A percentile compares a stretch with the other conserved stretches of the same genome.
Conservation (phyloP, 2,797 vertebrate genomes). For the Etheostoma nigrum region DNA sequence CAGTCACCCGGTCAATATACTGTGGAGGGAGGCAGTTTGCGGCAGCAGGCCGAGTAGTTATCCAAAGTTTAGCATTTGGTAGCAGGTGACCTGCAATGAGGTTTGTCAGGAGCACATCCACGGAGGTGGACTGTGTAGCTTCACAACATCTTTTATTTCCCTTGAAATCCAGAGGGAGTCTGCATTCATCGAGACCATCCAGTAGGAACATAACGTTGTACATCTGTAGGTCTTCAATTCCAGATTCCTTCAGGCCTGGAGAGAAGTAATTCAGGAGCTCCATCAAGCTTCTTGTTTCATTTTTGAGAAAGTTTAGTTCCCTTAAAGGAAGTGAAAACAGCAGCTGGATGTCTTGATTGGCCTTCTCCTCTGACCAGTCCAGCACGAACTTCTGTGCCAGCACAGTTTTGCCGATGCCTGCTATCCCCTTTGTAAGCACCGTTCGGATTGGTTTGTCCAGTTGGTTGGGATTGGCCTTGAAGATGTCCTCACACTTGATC, state of each 20-base stretch:
- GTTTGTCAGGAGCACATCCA: constrained; percentile 39
- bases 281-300: no score
- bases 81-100: constrained; percentile 46
- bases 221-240: constrained; percentile 14
- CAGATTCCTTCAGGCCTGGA: constrained; percentile 33
- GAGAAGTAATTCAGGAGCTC: constrained; percentile 34
- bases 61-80: constrained; percentile 35
- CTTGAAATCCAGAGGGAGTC: constrained; percentile 41
- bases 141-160: no score
- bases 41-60: constrained; percentile 48
- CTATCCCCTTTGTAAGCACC: constrained; percentile 37
- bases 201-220: constrained; percentile 45
- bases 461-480: neutral
- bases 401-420: constrained; percentile 53
- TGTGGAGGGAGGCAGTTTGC: neutral
- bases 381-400: constrained; percentile 39
- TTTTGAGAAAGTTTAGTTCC: no score
- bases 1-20: constrained; percentile 35
- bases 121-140: neutral
- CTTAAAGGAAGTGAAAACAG: no score
- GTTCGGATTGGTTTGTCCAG: neutral
- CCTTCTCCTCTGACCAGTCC: constrained; percentile 38
- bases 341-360: constrained; percentile 41
- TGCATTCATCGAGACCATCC: constrained; percentile 50
- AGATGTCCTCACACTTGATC: constrained; percentile 51